phyloP scores from a whole-genome alignment of 2,797 vertebrate genomes.

The Anisognathus igniventris region DNA sequence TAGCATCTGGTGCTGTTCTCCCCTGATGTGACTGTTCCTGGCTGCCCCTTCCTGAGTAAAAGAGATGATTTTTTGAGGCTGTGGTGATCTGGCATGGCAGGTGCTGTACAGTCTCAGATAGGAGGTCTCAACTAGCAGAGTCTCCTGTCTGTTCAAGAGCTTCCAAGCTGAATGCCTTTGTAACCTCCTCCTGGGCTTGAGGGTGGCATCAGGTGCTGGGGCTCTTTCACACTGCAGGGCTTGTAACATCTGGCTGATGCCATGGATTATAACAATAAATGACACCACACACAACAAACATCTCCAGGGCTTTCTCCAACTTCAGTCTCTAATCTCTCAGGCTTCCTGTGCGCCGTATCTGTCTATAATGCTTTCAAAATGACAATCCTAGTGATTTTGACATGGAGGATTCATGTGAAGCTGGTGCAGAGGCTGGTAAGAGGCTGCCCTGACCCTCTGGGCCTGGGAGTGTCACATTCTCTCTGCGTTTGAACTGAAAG shows the following conservation, averaged over 20 bases:
- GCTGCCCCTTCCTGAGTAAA: not conserved
- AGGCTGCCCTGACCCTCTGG: not conserved
- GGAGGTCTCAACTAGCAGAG: accelerated
- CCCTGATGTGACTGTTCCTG: not conserved
- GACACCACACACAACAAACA: not conserved
- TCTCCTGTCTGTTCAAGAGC: not conserved
- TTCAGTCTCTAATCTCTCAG: not conserved
- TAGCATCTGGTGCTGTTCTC: not conserved
- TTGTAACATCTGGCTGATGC: not conserved
- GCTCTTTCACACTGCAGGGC: not conserved
- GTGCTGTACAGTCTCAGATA: not conserved
- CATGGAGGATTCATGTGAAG: not conserved
- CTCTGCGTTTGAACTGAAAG: not conserved
- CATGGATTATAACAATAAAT: not conserved
- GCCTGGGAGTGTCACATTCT: accelerated
- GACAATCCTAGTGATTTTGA: not conserved
- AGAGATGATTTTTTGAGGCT: not conserved
- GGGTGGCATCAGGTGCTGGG: not conserved
- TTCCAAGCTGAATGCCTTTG: not conserved
- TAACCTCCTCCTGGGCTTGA: not conserved
- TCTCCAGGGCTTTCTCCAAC: not conserved
- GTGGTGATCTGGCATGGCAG: not conserved
- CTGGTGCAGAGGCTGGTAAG: not conserved
- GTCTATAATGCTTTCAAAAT: not conserved
- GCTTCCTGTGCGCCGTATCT: not conserved